Base-by-base conservation (phyloP, 2,888 invertebrate species). In the Melitaea athalia region DNA sequence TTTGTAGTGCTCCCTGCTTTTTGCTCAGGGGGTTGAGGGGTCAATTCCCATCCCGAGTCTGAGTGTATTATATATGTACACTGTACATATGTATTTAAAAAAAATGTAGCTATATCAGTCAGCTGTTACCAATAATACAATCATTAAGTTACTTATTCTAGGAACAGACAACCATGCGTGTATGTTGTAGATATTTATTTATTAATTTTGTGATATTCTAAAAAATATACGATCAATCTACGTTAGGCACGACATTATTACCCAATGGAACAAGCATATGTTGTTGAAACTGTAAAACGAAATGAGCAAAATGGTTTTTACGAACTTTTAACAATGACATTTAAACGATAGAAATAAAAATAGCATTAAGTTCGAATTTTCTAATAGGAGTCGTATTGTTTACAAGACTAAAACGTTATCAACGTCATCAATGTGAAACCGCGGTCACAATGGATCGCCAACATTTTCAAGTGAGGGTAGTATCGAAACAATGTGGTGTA, bases 351-450 rank as follows among this genome's bases (percentile, higher is more conserved):
- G 11, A 11, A 38, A 8, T 10, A 33, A 57, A 38, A 14, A 14
- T 60, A n/a, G 33, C 15, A 66, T 63, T 65, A 70, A 68, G 70
- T 65, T 15, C 33, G 59, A 65, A 38, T 63, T 59, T 33, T 60
- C 47, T 53, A 64, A 67, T 42, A 63, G 53, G 61, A 33, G 45
- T 42, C 57, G 64, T 70, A 71, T 79, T 81, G 80, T 82, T 84
- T 80, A 80, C 76, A 75, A 75, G 75, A 74, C 73, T 67, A 72
- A 77, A 74, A 74, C 75, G 70, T 75, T 81, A 83, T 81, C 91
- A 86, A 91, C 92, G 92, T 91, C 92, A 91, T 89, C 92, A 92
- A 88, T 82, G 83, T 87, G 83, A 87, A 87, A 83, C 84, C 80
- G 79, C 81, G 85, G 82, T 84, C 82, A 84, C 71, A 75, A 74